Percentiles rank a stretch among this genome's conserved stretches.
Evolutionary conservation across 1,140 invertebrate genomes (phyloP).

Genomic region (Pinna nobilis): DNA sequence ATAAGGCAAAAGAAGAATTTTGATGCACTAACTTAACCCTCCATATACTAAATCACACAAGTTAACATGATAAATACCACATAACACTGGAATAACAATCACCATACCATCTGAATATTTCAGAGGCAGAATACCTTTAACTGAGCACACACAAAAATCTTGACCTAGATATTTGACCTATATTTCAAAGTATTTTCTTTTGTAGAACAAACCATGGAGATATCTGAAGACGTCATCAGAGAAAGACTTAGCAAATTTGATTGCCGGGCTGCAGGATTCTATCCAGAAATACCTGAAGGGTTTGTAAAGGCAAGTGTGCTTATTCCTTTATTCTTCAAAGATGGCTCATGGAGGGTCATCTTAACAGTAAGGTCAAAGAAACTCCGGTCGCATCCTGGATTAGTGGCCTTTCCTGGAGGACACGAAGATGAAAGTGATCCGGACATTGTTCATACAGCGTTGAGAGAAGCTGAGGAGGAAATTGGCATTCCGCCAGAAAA

Average conservation of each 20-base stretch:
- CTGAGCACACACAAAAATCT: too few relatives aligned
- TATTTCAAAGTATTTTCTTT: not conserved
- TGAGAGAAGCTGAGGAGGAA: slow-evolving; percentile 58
- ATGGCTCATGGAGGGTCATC: slow-evolving; percentile 36
- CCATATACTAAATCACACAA: too few relatives aligned
- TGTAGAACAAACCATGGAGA: not conserved
- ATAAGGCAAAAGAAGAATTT: too few relatives aligned
- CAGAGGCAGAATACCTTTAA: too few relatives aligned
- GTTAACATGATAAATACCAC: too few relatives aligned
- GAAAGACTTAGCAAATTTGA: slow-evolving; percentile 26
- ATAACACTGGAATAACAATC: too few relatives aligned
- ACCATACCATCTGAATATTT: too few relatives aligned
- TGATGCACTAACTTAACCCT: too few relatives aligned
- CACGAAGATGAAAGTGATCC: slow-evolving; percentile 39
- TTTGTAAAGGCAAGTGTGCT: slow-evolving; percentile 49
- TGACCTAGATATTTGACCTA: not conserved
- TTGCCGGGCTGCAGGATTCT: not conserved
- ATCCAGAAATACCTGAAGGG: slow-evolving; percentile 6
- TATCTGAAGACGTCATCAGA: slow-evolving; percentile 5
- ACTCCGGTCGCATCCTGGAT: slow-evolving; percentile 40
- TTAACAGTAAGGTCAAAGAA: slow-evolving; percentile 43
- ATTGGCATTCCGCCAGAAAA: slow-evolving; percentile 41
- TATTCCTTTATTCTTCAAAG: slow-evolving; percentile 43
- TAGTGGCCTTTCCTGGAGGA: slow-evolving; percentile 57
- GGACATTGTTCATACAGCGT: slow-evolving; percentile 48